Evolutionary conservation across 2,797 vertebrate species (phyloP).

Genomic region (Xiphophorus birchmanni): DNA sequence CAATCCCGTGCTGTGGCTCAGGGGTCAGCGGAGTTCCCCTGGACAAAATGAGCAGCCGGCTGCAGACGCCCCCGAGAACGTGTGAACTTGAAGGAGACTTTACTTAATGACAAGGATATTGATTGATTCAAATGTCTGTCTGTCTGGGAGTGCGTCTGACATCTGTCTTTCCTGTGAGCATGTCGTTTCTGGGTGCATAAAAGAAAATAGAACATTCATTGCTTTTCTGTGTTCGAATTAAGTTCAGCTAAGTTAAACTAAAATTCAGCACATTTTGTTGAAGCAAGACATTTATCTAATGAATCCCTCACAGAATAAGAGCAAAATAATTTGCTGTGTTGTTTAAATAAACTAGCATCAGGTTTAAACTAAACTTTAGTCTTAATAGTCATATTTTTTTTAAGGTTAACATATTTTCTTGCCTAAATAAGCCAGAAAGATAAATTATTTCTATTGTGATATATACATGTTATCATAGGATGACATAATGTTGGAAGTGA

Average conservation of each 20-base stretch:
- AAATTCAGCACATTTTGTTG: not conserved
- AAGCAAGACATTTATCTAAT: not conserved
- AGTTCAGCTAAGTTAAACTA: not conserved
- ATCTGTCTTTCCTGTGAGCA: constrained; percentile 62
- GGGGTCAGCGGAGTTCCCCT: constrained; percentile 74
- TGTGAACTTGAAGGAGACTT: constrained; percentile 84
- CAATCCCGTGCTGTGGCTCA: constrained; percentile 73
- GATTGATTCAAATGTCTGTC: constrained; percentile 74
- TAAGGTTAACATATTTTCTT: not conserved
- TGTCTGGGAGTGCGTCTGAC: constrained; percentile 67
- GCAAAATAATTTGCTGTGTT: not conserved
- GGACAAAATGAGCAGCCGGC: constrained; percentile 78
- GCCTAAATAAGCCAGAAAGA: fast-evolving
- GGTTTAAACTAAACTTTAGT: fast-evolving
- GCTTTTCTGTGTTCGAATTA: constrained; percentile 8
- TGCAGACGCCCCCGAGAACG: constrained; percentile 74
- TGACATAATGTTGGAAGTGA: fast-evolving
- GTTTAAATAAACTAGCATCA: fast-evolving
- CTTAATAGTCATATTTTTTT: fast-evolving
- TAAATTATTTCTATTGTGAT: fast-evolving
- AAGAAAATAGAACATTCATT: constrained; percentile 17
- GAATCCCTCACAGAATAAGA: no score
- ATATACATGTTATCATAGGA: not conserved
- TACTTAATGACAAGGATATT: constrained; percentile 73
- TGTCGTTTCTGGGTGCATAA: constrained; percentile 23